A percentile compares a stretch with the other conserved stretches of the same genome.
Evolutionary conservation across 2,113 vertebrate species (phyloP).

Genomic region (Gavia stellata): DNA sequence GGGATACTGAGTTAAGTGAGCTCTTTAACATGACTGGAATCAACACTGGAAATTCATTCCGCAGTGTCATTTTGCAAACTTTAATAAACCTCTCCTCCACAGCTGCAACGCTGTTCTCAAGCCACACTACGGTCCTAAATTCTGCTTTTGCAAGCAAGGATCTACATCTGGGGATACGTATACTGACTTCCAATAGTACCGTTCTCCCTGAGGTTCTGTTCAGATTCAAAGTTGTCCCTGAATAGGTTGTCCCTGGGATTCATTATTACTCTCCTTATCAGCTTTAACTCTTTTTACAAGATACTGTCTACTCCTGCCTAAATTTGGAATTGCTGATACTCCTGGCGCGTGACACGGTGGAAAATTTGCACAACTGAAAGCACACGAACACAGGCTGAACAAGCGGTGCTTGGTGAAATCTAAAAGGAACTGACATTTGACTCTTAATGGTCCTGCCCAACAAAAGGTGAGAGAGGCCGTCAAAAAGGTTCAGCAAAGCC

Average conservation of each 20-base stretch:
- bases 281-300: background rate
- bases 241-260: background rate
- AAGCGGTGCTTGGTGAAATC: background rate
- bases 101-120: background rate
- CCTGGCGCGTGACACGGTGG: fast-evolving
- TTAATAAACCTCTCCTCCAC: background rate
- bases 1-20: background rate
- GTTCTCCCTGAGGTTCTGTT: background rate
- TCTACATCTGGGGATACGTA: too few species aligned
- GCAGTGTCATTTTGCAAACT: background rate
- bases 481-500: background rate
- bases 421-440: background rate
- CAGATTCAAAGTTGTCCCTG: background rate
- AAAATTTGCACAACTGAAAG: background rate
- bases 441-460: background rate
- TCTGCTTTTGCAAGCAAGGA: background rate
- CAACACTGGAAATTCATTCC: background rate
- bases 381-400: background rate
- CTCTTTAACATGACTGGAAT: background rate
- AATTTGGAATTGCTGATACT: background rate
- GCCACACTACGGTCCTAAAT: background rate
- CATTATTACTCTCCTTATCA: background rate
- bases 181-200: background rate
- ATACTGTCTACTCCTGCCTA: background rate
- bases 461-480: background rate